These are phyloP conservation scores for Deilephila porcellus DNA, from an alignment of 2,888 invertebrate genomes.

Conservation along the genomic window DNA sequence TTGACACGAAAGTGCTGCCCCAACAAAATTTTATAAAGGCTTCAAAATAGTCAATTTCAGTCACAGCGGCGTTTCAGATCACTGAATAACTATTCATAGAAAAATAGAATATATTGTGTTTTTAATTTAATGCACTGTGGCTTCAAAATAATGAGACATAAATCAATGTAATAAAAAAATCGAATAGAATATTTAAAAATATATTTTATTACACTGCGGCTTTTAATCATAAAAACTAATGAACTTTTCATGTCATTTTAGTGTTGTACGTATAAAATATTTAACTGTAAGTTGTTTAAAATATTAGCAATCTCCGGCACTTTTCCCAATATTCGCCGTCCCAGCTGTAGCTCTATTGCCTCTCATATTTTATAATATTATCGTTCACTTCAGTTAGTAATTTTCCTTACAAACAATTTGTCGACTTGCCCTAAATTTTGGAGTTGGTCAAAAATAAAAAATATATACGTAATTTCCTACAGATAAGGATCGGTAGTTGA, in stretches of 20 bases:
- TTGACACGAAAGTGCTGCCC: constrained; percentile 35
- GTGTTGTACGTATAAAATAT: too few relatives aligned
- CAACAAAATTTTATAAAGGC: constrained; percentile 40
- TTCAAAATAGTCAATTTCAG: constrained; percentile 21
- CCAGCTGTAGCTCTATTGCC: too few relatives aligned
- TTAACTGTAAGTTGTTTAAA: too few relatives aligned
- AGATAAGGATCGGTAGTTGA: constrained; percentile 33
- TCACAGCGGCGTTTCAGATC: not conserved
- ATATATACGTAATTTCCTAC: not conserved
- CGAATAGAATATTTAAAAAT: not conserved
- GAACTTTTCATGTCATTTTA: too few relatives aligned
- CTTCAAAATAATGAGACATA: not conserved
- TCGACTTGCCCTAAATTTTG: not conserved
- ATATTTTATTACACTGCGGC: too few relatives aligned
- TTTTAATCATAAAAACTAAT: too few relatives aligned
- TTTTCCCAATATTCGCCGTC: too few relatives aligned
- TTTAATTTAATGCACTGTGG: not conserved
- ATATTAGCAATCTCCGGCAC: too few relatives aligned
- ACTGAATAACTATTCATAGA: not conserved
- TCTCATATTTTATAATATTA: too few relatives aligned
- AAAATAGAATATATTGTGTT: not conserved
- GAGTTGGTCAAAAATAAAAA: not conserved
- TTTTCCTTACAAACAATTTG: too few relatives aligned
- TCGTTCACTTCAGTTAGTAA: too few relatives aligned
- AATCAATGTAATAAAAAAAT: not conserved